These are phyloP conservation scores for Spilarctia lutea DNA, from an alignment of 2,888 invertebrate genomes.

Conservation along the genomic window DNA sequence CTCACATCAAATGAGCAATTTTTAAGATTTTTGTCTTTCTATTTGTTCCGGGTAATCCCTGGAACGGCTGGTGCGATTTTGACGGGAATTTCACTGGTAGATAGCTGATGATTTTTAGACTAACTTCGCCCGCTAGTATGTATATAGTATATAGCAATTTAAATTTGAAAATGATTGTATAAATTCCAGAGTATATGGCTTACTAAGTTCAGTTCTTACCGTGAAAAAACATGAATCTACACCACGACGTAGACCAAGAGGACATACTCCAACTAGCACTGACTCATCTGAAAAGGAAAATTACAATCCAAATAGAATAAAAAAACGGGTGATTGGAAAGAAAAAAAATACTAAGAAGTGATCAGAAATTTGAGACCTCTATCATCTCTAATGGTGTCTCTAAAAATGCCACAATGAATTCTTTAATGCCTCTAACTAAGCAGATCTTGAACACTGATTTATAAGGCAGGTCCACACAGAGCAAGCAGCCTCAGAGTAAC, in stretches of 20 bases:
- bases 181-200: constrained; percentile 63
- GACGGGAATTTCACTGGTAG: too few species aligned
- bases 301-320: constrained; percentile 73
- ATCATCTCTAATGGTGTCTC: not conserved
- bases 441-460: too few species aligned
- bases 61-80: too few species aligned
- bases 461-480: too few species aligned
- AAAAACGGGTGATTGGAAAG: constrained; percentile 50
- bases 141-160: not conserved
- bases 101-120: not conserved
- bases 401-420: not conserved
- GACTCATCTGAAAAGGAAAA: constrained; percentile 83
- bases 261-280: constrained; percentile 71
- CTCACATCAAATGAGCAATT: too few species aligned
- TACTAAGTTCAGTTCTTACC: constrained; percentile 61
- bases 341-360: constrained; percentile 58
- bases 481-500: too few species aligned
- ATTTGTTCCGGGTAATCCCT: too few species aligned
- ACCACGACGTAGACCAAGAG: constrained; percentile 58
- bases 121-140: too few species aligned
- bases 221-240: constrained; percentile 50
- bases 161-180: constrained; percentile 11
- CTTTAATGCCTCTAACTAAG: too few species aligned
- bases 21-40: too few species aligned
- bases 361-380: constrained; percentile 7